These are phyloP conservation scores for Drosophila prosaltans DNA, from an alignment of 1,140 invertebrate species.

Conservation along the genomic window DNA sequence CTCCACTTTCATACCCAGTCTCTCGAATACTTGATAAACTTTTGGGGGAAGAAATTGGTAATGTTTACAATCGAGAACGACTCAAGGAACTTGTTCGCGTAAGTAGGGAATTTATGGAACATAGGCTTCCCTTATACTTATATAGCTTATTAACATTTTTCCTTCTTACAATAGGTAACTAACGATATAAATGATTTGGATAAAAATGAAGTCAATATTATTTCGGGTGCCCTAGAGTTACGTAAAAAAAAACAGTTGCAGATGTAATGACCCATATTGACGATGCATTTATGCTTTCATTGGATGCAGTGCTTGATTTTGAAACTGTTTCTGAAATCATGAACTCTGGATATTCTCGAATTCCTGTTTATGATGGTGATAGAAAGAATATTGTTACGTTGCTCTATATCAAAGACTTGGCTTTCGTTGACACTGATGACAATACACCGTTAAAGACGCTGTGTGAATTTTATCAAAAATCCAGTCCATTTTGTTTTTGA, in stretches of 20 bases:
- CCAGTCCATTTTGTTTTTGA: slow-evolving; percentile 97
- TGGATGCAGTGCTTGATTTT: slow-evolving; percentile 95
- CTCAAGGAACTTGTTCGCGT: slow-evolving; percentile 98
- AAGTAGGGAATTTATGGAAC: slow-evolving; percentile 63
- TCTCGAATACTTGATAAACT: slow-evolving; percentile 94
- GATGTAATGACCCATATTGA: slow-evolving; percentile 98
- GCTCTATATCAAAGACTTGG: slow-evolving; percentile 98
- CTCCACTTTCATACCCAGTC: slow-evolving; percentile 96
- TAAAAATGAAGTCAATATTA: slow-evolving; percentile 98
- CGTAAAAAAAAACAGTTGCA: slow-evolving; percentile 94
- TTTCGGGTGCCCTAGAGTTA: slow-evolving; percentile 96
- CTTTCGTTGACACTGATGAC: slow-evolving; percentile 98
- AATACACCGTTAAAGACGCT: slow-evolving; percentile 96
- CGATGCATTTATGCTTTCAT: slow-evolving; percentile 97
- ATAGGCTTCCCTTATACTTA: not conserved
- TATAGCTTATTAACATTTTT: not conserved
- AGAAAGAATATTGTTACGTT: slow-evolving; percentile 96
- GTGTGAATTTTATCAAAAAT: slow-evolving; percentile 98
- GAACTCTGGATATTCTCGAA: slow-evolving; percentile 96
- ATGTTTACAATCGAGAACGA: slow-evolving; percentile 97
- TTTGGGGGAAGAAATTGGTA: slow-evolving; percentile 98
- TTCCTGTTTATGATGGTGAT: slow-evolving; percentile 95
- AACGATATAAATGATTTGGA: slow-evolving; percentile 95
- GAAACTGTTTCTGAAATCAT: slow-evolving; percentile 98
- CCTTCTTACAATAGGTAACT: slow-evolving; percentile 87